Evolutionary conservation across 1,140 invertebrate genomes (phyloP), one percentile per base, ranked within the genome.

Genomic region (Drosophila sp.): DNA sequence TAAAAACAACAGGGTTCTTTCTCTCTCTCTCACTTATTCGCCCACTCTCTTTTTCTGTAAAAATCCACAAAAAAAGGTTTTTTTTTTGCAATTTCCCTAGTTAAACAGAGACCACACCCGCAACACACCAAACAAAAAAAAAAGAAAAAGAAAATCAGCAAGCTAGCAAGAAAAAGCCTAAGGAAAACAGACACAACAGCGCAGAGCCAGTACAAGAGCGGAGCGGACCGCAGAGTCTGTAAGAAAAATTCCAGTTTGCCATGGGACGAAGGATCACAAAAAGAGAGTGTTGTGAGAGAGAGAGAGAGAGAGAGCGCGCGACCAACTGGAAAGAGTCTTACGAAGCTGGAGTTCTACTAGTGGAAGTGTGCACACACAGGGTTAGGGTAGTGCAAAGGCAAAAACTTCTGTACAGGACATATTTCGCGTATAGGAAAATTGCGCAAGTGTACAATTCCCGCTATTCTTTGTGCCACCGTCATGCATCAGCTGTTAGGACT

Each of bases 51-150:
- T 50, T 10, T 8, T 27, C 44, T 50, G 44, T 50, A 50, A 50
- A 10, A 32, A 38, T 35, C 54, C n/a, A 65, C 56, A 72, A 61
- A 56, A 47, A 38, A 40, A 72, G 1, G 3, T 27, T 27, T 50
- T 50, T 50, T 50, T 50, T 50, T 50, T 50, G 44, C 44, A 50
- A 50, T 50, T 50, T 50, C 44, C 44, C 44, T 50, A 50, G 44
- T 50, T 50, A 50, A 75, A 75, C 72, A 75, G 72, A 50, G 80
- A 84, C 80, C 80, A 84, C 80, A 84, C 80, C 80, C 80, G 80
- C 80, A 23, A 72, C 76, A 64, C 75, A 65, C 47, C 69, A 76
- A 60, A 66, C 61, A 78, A 78, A 61, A 60, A 58, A 74, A 55
- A 27, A 73, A 54, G n/a, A 38, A 55, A 40, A 69, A 76, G 57